Conservation (phyloP, 2,888 invertebrate genomes). For the Tiliacea citrago region DNA sequence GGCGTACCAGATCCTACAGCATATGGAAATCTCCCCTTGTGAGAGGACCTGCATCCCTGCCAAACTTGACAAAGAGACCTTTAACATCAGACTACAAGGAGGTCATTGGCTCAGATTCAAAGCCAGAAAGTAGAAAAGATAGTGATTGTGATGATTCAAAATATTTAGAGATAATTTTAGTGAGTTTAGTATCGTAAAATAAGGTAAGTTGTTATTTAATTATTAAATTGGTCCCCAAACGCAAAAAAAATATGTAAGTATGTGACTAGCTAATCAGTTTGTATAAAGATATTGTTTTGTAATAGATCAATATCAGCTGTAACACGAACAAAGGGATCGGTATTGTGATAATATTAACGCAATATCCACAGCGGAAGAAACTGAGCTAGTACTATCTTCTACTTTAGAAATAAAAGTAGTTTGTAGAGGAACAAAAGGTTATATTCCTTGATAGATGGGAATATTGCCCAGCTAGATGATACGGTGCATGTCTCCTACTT, state of each 20-base stretch:
- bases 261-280: background rate
- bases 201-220: background rate
- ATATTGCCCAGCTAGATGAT: no score
- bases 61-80: slow-evolving; percentile 64
- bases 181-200: background rate
- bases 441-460: background rate
- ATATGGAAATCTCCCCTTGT: slow-evolving; percentile 74
- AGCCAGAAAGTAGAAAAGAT: slow-evolving; percentile 50
- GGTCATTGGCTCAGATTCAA: slow-evolving; percentile 77
- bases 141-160: background rate
- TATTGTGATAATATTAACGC: background rate
- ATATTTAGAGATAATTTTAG: background rate
- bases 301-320: background rate
- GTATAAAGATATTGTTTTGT: background rate
- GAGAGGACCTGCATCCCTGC: slow-evolving; percentile 73
- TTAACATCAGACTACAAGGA: slow-evolving; percentile 73
- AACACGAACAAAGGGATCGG: background rate
- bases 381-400: background rate
- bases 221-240: background rate
- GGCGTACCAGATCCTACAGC: slow-evolving; percentile 76
- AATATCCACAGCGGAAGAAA: background rate
- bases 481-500: no score
- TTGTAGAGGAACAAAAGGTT: background rate
- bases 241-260: background rate
- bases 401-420: background rate